Conservation (phyloP, 1,140 invertebrate genomes). For the Formica selysi region DNA sequence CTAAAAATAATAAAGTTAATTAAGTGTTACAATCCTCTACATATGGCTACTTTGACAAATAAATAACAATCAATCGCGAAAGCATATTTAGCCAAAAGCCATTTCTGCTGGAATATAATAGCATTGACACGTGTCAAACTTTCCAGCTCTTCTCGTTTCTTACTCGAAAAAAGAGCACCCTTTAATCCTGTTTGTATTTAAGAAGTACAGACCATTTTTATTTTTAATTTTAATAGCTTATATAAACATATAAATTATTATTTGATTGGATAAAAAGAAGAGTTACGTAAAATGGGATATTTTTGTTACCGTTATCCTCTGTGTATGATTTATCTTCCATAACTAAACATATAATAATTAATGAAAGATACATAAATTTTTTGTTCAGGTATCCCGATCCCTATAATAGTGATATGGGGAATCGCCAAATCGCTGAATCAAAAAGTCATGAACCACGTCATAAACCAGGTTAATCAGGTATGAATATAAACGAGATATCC, state of each 20-base stretch:
- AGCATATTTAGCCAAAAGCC: neutral
- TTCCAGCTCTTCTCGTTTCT: neutral
- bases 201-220: too few relatives aligned
- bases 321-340: neutral
- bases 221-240: too few relatives aligned
- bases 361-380: slow-evolving; percentile 64
- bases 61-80: neutral
- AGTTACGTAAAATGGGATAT: neutral
- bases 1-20: neutral
- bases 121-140: neutral
- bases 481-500: slow-evolving; percentile 34
- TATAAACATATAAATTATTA: too few relatives aligned
- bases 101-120: neutral
- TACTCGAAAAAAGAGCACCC: too few relatives aligned
- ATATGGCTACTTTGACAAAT: neutral
- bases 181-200: neutral
- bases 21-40: slow-evolving; percentile 4
- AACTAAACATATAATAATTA: slow-evolving; percentile 13
- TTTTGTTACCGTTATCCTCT: too few relatives aligned
- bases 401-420: slow-evolving; percentile 90
- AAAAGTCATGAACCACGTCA: slow-evolving; percentile 77
- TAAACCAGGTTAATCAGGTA: slow-evolving; percentile 84
- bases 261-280: neutral
- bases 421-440: slow-evolving; percentile 87
- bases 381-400: slow-evolving; percentile 89